Percentiles rank a stretch among this genome's conserved stretches.
These are phyloP conservation scores for Ganaspis sp. DNA, from an alignment of 1,140 invertebrate species.

Conservation along the genomic window DNA sequence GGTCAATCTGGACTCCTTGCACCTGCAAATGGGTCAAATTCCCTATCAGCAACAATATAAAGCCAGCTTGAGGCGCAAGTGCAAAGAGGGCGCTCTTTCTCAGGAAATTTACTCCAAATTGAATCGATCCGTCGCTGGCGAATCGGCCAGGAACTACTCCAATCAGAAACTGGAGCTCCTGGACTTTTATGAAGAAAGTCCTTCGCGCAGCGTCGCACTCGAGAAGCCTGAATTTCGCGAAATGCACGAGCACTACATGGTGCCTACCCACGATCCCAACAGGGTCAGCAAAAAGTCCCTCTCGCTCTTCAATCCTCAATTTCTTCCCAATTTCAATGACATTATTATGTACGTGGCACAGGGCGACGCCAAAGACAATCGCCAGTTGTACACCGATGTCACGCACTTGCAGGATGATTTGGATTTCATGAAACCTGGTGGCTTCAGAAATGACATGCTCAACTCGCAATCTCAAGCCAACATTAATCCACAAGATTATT, in stretches of 20 bases:
- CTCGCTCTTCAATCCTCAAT: conserved; percentile 71
- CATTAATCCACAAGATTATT: background rate
- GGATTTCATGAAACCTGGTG: conserved; percentile 19
- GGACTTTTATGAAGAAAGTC: conserved; percentile 44
- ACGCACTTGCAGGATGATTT: conserved; percentile 54
- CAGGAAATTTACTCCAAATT: conserved; percentile 32
- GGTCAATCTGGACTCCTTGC: conserved; percentile 38
- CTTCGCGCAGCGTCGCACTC: background rate
- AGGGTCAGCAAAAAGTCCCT: conserved; percentile 60
- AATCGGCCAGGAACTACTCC: conserved; percentile 41
- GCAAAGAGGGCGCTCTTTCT: conserved; percentile 10
- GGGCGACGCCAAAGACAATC: conserved; percentile 47
- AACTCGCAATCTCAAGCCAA: background rate
- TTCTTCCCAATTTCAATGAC: conserved; percentile 71
- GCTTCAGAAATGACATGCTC: background rate
- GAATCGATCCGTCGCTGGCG: conserved; percentile 33
- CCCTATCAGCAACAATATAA: conserved; percentile 26
- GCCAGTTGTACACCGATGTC: conserved; percentile 51
- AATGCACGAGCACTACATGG: conserved; percentile 64
- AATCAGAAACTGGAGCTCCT: conserved; percentile 43
- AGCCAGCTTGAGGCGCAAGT: conserved; percentile 24
- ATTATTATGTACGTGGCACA: conserved; percentile 66
- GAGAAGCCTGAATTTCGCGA: conserved; percentile 16
- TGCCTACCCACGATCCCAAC: conserved; percentile 62
- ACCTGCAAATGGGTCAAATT: conserved; percentile 11